These are phyloP conservation scores for Chrysogorgia sp. DNA, from an alignment of 92 coral and sea anemone genomes.

Conservation along the genomic window DNA sequence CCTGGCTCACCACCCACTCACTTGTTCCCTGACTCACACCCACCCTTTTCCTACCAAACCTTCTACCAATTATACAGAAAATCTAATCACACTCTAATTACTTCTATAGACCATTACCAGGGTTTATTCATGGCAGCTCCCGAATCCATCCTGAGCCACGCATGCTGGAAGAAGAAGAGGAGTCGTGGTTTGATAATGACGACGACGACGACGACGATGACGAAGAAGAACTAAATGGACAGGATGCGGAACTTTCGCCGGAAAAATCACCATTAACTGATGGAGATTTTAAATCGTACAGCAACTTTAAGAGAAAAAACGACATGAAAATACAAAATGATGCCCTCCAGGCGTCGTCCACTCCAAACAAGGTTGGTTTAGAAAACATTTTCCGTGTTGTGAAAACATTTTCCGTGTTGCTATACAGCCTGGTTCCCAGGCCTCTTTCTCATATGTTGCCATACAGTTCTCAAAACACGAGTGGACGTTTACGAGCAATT, in stretches of 20 bases:
- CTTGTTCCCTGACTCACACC: too few species aligned
- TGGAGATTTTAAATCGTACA: conserved; percentile 71
- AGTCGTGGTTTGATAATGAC: conserved; percentile 92
- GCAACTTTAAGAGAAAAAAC: conserved; percentile 65
- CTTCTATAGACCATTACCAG: conserved; percentile 35
- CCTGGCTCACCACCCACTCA: too few species aligned
- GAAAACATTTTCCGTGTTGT: conserved; percentile 23
- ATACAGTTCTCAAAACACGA: too few species aligned
- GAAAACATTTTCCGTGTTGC: neutral
- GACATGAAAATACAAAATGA: conserved; percentile 52
- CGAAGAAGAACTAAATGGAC: conserved; percentile 61
- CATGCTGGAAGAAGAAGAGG: conserved; percentile 91
- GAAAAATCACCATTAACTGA: conserved; percentile 45
- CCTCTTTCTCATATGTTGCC: conserved; percentile 18
- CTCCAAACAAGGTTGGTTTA: conserved; percentile 57
- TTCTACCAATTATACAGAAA: too few species aligned
- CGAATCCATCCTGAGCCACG: conserved; percentile 96
- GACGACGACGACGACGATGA: conserved; percentile 82
- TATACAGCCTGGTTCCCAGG: conserved; percentile 43
- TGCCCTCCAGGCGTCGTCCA: conserved; percentile 9
- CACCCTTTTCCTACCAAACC: too few species aligned
- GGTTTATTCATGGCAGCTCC: conserved; percentile 92
- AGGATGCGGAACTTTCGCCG: too few species aligned
- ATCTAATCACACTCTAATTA: neutral
- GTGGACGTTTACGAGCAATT: too few species aligned